Evolutionary conservation across 2,113 vertebrate species (phyloP).

Genomic region (Pterocles orientalis): DNA sequence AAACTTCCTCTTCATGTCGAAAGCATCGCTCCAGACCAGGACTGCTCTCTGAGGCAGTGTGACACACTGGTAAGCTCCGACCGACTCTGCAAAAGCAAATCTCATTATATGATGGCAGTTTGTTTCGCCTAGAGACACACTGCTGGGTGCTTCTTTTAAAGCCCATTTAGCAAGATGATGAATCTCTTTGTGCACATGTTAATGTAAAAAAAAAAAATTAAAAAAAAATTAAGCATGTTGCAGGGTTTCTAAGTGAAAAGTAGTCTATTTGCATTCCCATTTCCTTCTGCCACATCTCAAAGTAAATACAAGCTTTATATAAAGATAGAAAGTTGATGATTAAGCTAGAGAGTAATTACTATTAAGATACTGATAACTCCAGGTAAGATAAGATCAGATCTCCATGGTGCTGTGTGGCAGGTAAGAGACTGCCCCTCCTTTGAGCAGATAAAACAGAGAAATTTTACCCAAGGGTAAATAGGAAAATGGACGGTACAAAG

Average conservation of each 20-base stretch:
- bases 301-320: not conserved
- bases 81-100: not conserved
- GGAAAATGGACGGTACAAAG: not conserved
- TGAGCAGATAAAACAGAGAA: not conserved
- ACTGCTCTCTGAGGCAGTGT: accelerated
- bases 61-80: accelerated
- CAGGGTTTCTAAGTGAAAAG: not conserved
- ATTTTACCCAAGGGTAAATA: not conserved
- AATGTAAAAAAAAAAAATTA: not conserved
- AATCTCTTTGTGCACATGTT: not conserved
- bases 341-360: not conserved
- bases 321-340: not conserved
- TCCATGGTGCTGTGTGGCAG: accelerated
- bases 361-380: not conserved
- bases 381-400: not conserved
- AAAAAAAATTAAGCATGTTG: not conserved
- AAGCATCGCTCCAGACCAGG: not conserved
- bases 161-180: not conserved
- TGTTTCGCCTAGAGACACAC: accelerated
- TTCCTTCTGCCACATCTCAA: not conserved
- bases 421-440: not conserved
- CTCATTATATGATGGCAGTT: not conserved
- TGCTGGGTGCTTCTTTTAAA: not conserved
- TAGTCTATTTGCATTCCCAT: not conserved
- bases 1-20: not conserved